A percentile compares a stretch with the other conserved stretches of the same genome.
Evolutionary conservation across 1,140 invertebrate genomes (phyloP).

Genomic region (Eupeodes corollae): DNA sequence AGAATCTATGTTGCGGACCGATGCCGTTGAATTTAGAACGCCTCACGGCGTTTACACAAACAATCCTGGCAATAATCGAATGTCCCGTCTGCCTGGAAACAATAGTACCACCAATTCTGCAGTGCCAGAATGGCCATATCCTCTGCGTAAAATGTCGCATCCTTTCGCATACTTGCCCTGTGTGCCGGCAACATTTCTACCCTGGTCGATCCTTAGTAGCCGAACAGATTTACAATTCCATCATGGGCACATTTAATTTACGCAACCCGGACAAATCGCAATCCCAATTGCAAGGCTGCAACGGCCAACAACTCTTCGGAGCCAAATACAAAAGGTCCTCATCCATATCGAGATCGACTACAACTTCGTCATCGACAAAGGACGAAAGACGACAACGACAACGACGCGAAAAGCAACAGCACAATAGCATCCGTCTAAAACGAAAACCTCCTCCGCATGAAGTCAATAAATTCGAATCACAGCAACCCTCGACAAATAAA

Average conservation of each 20-base stretch:
- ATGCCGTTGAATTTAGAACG: constrained; percentile 42
- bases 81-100: constrained; percentile 52
- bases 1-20: constrained; percentile 41
- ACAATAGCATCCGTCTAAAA: not conserved
- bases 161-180: constrained; percentile 47
- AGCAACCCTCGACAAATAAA: constrained; percentile 9
- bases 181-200: constrained; percentile 43
- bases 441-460: not conserved
- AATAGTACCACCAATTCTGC: constrained; percentile 47
- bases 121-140: constrained; percentile 56
- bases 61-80: constrained; percentile 45
- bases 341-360: not conserved
- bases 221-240: constrained; percentile 38
- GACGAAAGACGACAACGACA: not conserved
- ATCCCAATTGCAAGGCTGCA: constrained; percentile 17
- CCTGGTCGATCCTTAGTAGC: constrained; percentile 23
- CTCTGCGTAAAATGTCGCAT: constrained; percentile 48
- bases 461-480: no score
- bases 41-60: constrained; percentile 39
- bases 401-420: not conserved
- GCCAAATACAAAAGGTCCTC: constrained; percentile 19
- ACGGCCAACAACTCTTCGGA: constrained; percentile 21
- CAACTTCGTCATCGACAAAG: not conserved
- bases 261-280: constrained; percentile 22
- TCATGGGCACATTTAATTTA: constrained; percentile 39